These are phyloP conservation scores for Stomatorhinus walkeri DNA, from an alignment of 2,797 vertebrate genomes.

Conservation along the genomic window DNA sequence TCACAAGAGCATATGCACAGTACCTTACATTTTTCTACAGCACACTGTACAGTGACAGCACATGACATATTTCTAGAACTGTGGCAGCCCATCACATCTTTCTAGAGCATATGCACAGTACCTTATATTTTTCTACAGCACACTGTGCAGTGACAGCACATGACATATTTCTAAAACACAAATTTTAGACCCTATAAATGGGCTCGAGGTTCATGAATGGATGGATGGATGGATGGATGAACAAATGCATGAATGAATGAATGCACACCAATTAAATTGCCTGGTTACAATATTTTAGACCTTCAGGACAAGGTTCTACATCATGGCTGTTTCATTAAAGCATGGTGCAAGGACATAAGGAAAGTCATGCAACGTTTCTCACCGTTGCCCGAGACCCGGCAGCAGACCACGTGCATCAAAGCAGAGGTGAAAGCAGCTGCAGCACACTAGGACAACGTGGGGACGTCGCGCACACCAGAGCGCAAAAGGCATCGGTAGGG, in stretches of 20 bases:
- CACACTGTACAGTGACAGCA: background rate
- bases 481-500: background rate
- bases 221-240: background rate
- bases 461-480: background rate
- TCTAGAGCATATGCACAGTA: slow-evolving; percentile 12
- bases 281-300: background rate
- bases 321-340: background rate
- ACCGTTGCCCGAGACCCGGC: background rate
- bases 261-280: background rate
- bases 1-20: slow-evolving; percentile 14
- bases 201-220: background rate
- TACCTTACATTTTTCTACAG: background rate
- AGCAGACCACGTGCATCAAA: background rate
- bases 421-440: background rate
- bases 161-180: background rate
- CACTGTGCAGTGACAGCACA: background rate
- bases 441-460: background rate
- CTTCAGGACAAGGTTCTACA: background rate
- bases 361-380: background rate
- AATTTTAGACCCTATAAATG: slow-evolving; percentile 21
- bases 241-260: background rate
- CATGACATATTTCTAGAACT: background rate
- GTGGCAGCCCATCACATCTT: background rate
- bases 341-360: background rate
- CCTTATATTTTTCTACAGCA: background rate